Conservation (phyloP, 2,888 invertebrate species). For the Ornithoptera alexandrae region DNA sequence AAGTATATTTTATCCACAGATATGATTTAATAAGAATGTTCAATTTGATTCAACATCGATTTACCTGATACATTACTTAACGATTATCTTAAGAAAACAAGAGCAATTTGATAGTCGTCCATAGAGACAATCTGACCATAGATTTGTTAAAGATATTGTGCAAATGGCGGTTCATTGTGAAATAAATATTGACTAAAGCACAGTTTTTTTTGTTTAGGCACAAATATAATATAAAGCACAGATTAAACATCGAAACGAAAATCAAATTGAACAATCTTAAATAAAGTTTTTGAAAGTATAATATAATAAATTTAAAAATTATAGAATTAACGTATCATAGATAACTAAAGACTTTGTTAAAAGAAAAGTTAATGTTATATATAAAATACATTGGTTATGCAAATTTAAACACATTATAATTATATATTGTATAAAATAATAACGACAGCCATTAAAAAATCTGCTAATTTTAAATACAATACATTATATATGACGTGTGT, state of each 20-base stretch:
- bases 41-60: neutral
- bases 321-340: neutral
- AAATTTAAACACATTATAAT: neutral
- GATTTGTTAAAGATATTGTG: too few species aligned
- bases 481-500: conserved; percentile 6
- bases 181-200: neutral
- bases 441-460: neutral
- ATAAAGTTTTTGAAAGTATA: neutral
- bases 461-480: conserved; percentile 6
- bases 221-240: neutral
- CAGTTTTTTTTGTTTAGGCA: neutral
- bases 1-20: neutral
- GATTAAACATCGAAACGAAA: neutral
- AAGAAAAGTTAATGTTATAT: neutral
- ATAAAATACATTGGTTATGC: neutral
- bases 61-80: neutral
- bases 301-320: too few species aligned
- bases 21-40: neutral
- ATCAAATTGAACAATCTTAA: neutral
- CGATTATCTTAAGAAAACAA: too few species aligned
- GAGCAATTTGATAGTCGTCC: too few species aligned
- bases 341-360: neutral
- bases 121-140: too few species aligned
- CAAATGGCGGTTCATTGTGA: too few species aligned
- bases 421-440: neutral